A percentile compares a stretch with the other conserved stretches of the same genome.
Conservation (phyloP, 2,797 vertebrate species). For the Carcharodon carcharias region DNA sequence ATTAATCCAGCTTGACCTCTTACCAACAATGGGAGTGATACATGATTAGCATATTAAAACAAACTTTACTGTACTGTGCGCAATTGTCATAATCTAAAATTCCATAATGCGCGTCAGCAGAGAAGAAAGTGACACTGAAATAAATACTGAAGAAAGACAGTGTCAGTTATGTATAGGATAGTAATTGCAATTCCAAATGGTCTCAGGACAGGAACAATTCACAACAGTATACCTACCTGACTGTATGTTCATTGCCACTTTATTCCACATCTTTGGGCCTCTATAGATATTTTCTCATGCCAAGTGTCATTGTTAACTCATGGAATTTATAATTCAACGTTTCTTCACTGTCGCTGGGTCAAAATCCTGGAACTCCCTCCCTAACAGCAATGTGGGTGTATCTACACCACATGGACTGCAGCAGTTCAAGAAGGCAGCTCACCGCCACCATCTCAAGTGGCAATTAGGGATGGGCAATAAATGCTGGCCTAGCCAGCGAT, state of each 20-base stretch:
- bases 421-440: too few species aligned
- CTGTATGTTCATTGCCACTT: not conserved
- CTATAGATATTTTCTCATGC: not conserved
- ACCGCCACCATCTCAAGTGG: too few species aligned
- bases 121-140: not conserved
- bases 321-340: too few species aligned
- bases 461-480: too few species aligned
- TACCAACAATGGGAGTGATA: not conserved
- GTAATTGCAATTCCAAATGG: not conserved
- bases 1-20: not conserved
- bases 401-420: too few species aligned
- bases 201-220: not conserved
- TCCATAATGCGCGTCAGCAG: not conserved
- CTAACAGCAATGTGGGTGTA: too few species aligned
- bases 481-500: too few species aligned
- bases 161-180: not conserved
- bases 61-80: not conserved
- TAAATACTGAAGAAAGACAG: not conserved
- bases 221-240: not conserved
- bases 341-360: too few species aligned
- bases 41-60: not conserved
- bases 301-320: not conserved
- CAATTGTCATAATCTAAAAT: not conserved
- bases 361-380: too few species aligned
- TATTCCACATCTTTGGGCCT: not conserved